phyloP scores from a whole-genome alignment of 1,140 invertebrate genomes.

The Tetragonula clypearis region DNA sequence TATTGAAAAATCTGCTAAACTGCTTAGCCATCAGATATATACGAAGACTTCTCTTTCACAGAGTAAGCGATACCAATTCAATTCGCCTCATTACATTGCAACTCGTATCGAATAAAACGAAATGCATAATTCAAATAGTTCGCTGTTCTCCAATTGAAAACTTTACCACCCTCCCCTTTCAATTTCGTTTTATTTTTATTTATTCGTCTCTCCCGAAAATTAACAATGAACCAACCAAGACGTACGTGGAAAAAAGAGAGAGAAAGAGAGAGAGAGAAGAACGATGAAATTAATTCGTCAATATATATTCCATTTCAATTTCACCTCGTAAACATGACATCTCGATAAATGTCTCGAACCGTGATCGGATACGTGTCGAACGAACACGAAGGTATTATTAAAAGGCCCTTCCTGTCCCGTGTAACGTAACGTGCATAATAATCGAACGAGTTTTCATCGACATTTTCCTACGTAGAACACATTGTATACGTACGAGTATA shows the following conservation, averaged over 20 bases:
- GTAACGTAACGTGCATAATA: constrained; percentile 53
- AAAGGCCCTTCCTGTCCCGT: constrained; percentile 54
- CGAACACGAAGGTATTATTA: constrained; percentile 46
- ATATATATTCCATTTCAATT: constrained; percentile 37
- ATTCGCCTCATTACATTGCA: background rate
- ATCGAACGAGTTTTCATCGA: constrained; percentile 49
- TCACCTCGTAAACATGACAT: background rate
- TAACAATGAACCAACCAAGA: background rate
- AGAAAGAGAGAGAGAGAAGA: too few relatives aligned
- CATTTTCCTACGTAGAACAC: constrained; percentile 41
- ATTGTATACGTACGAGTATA: background rate
- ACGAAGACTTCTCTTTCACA: too few relatives aligned
- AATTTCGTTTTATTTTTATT: background rate
- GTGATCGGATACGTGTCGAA: constrained; percentile 24
- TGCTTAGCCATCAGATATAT: background rate
- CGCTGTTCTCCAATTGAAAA: background rate
- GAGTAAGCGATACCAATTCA: background rate
- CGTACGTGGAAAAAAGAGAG: background rate
- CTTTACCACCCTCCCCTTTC: background rate
- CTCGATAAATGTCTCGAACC: background rate
- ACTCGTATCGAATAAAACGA: background rate
- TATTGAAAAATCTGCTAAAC: background rate
- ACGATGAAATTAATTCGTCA: background rate
- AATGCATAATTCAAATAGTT: background rate
- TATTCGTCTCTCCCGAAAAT: background rate